Base-by-base conservation (phyloP, 1,140 invertebrate genomes). In the Listronotus oregonensis region DNA sequence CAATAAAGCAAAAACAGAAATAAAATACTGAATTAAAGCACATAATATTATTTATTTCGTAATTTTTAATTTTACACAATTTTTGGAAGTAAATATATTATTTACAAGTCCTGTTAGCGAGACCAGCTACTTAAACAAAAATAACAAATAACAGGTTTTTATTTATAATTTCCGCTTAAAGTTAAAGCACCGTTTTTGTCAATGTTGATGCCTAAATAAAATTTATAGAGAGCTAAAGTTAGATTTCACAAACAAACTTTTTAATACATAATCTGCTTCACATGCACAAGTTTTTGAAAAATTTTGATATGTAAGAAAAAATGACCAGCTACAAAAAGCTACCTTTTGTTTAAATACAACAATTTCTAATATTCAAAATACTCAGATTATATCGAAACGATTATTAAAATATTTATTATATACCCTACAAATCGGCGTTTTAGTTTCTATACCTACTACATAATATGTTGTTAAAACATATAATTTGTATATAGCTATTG, bases 21-120 rank as follows among this genome's bases (percentile, higher is more conserved):
- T n/a, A 18, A 46, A 46, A 46, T 9, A 46, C 17, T 11, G 17
- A 10, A 9, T 51, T 63, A 34, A 63, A 63, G 60, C 60, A 63
- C 60, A 63, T 63, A 63, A 37, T 63, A 50, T 50, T 18, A 47
- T 59, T 59, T 59, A 59, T 61, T 61, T 61, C 46, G 49, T 64
- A 64, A 47, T 73, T 75, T 71, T 73, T 71, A 66, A 66, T 72
- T 76, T 75, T 75, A 71, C 70, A 74, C 69, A 73, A 69, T 73
- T 71, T 51, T 68, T 64, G 65, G 64, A 72, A 73, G 71, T 72
- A 75, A 70, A 70, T 67, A 71, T 64, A 64, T 37, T 75, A 76
- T 75, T 66, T 75, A 76, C 75, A 76, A 76, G 69, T 74, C 70
- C 73, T 76, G 75, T 75, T 76, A 76, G 73, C 73, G 74, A 76